Conservation (phyloP, 2,113 vertebrate species). For the Rhinichthys klamathensis region DNA sequence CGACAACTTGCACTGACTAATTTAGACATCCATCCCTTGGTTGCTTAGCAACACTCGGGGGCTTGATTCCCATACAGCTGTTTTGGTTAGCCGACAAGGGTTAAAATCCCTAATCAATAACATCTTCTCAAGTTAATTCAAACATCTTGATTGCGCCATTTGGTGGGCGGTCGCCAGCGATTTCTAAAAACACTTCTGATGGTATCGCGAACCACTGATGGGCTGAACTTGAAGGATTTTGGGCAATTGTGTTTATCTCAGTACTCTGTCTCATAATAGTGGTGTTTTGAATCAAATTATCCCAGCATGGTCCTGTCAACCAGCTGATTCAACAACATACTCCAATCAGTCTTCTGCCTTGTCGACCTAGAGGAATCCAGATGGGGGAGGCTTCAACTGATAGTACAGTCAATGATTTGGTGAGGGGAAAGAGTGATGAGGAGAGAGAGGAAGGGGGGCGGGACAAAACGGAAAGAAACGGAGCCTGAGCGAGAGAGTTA, state of each 20-base stretch:
- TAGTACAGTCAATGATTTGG: conserved; percentile 35
- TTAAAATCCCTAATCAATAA: conserved; percentile 50
- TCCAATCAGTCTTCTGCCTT: conserved; percentile 35
- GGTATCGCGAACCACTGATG: background rate
- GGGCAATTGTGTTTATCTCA: conserved; percentile 28
- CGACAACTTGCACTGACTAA: conserved; percentile 64
- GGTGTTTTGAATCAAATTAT: conserved; percentile 41
- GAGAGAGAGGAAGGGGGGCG: conserved; percentile 34
- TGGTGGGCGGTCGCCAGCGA: conserved; percentile 33
- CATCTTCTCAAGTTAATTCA: conserved; percentile 37
- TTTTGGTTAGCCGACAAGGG: conserved; percentile 52
- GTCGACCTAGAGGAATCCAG: conserved; percentile 7
- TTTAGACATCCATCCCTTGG: conserved; percentile 64
- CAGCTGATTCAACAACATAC: conserved; percentile 46
- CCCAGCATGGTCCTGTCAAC: conserved; percentile 35
- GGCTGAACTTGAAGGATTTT: conserved; percentile 29
- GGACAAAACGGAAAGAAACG: conserved; percentile 18
- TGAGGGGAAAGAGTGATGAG: background rate
- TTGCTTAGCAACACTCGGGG: conserved; percentile 66
- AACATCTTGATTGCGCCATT: conserved; percentile 31
- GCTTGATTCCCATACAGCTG: conserved; percentile 64
- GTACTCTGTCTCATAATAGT: conserved; percentile 38
- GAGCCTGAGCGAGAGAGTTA: background rate
- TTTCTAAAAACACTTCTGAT: background rate
- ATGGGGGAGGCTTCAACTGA: conserved; percentile 21